Evolutionary conservation across 1,140 invertebrate genomes (phyloP).

Genomic region (Pteromalus puparum): DNA sequence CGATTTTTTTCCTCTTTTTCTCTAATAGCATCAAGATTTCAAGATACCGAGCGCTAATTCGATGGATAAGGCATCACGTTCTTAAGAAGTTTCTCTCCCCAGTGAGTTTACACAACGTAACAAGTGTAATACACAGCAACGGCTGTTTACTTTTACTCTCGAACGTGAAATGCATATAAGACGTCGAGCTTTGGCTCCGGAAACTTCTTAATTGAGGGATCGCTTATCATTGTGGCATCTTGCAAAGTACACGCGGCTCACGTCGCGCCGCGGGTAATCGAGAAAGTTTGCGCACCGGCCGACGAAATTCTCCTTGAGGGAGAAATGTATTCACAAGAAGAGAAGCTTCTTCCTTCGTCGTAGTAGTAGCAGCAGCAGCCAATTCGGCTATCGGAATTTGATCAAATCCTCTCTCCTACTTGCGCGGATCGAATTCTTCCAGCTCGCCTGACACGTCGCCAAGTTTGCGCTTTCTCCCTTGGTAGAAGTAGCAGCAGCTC

Average conservation of each 20-base stretch:
- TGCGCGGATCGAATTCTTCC: constrained; percentile 42
- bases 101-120: neutral
- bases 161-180: constrained; percentile 26
- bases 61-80: neutral
- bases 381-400: constrained; percentile 45
- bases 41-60: neutral
- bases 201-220: constrained; percentile 51
- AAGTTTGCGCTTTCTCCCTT: neutral
- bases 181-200: neutral
- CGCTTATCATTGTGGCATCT: constrained; percentile 45
- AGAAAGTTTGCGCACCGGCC: constrained; percentile 38
- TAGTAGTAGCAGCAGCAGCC: constrained; percentile 9
- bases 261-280: constrained; percentile 41
- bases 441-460: constrained; percentile 41
- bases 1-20: constrained; percentile 24
- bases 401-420: constrained; percentile 36
- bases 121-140: neutral
- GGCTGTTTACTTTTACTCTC: constrained; percentile 29
- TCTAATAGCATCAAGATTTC: too few species aligned
- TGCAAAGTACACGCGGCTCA: constrained; percentile 19
- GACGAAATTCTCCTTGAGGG: neutral
- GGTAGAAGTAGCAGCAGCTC: neutral
- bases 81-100: neutral
- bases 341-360: neutral
- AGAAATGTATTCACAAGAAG: neutral